These are phyloP conservation scores for Frankliniella intonsa DNA, from an alignment of 2,888 invertebrate species.

Conservation along the genomic window DNA sequence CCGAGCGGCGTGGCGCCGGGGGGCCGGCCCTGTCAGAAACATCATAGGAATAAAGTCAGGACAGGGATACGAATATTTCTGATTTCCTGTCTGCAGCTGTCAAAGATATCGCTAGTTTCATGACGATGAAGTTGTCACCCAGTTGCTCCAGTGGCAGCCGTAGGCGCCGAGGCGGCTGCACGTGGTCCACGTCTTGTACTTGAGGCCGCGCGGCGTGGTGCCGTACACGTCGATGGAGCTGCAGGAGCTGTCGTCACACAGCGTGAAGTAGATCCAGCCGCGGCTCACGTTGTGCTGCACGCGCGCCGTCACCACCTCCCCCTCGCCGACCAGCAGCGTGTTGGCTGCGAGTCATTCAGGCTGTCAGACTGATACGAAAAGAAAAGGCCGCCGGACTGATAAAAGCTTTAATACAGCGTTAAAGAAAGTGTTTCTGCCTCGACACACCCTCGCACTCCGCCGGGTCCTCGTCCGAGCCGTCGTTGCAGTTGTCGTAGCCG, in stretches of 20 bases:
- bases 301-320: not conserved
- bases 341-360: not conserved
- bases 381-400: no score
- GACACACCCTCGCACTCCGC: not conserved
- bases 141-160: not conserved
- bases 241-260: not conserved
- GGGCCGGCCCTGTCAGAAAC: not conserved
- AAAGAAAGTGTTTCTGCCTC: not conserved
- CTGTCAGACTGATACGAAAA: no score
- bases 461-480: not conserved
- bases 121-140: not conserved
- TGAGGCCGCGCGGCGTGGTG: not conserved
- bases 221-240: not conserved
- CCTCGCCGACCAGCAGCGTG: not conserved
- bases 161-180: not conserved
- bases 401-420: no score
- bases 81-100: no score
- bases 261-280: not conserved
- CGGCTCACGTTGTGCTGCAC: not conserved
- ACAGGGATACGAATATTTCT: no score
- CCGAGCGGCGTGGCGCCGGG: not conserved
- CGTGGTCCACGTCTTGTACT: not conserved
- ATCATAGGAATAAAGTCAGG: no score
- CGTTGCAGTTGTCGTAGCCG: not conserved
- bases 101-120: no score